A percentile compares a stretch with the other conserved stretches of the same genome.
phyloP scores from a whole-genome alignment of 2,113 vertebrate species.

The Tricholaema leucomelas region DNA sequence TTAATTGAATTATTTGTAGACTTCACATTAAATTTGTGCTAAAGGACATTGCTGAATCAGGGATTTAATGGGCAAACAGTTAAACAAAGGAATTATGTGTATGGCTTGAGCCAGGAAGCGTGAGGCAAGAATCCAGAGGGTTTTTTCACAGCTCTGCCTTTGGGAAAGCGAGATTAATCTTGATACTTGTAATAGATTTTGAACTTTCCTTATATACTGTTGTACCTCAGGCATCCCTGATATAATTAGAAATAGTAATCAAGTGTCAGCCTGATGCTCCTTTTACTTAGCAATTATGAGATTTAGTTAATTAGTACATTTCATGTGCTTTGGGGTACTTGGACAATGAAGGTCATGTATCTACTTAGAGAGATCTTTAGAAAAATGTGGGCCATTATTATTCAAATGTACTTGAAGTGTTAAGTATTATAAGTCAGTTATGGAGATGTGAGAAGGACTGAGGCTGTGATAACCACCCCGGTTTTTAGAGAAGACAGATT shows the following conservation, averaged over 20 bases:
- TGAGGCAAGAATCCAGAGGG: background rate
- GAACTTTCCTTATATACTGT: background rate
- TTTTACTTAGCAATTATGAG: constrained; percentile 15
- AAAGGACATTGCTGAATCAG: constrained; percentile 50
- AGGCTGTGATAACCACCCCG: background rate
- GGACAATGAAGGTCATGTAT: constrained; percentile 30
- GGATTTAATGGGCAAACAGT: constrained; percentile 26
- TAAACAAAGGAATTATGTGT: constrained; percentile 34
- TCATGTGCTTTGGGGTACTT: background rate
- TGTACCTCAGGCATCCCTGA: constrained; percentile 20
- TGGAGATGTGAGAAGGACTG: background rate
- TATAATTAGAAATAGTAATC: constrained; percentile 59
- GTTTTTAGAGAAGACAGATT: background rate
- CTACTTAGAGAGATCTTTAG: background rate
- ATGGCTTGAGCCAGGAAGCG: background rate
- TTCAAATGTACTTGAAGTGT: constrained; percentile 14
- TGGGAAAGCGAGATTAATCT: constrained; percentile 57
- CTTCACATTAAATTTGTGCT: constrained; percentile 15
- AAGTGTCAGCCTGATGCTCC: background rate
- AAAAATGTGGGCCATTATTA: constrained; percentile 22
- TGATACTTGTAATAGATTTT: constrained; percentile 44
- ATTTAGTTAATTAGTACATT: constrained; percentile 42
- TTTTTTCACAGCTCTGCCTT: constrained; percentile 1
- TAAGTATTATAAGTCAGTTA: background rate
- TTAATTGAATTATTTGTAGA: constrained; percentile 26